phyloP scores from a whole-genome alignment of 2,113 vertebrate species.

The Illadopsis cleaveri region DNA sequence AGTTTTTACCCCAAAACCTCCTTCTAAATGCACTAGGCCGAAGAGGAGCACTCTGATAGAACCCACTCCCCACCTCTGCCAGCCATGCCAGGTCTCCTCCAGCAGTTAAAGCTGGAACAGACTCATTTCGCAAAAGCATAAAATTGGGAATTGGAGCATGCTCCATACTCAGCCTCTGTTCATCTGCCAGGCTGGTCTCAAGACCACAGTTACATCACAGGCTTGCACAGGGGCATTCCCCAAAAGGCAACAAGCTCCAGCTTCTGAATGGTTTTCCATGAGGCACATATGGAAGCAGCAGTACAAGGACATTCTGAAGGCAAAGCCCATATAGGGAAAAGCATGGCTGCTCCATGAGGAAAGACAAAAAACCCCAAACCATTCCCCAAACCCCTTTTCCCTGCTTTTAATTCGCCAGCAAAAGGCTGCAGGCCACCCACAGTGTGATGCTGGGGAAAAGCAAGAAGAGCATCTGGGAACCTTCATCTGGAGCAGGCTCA shows the following conservation, averaged over 20 bases:
- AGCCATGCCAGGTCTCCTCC: background rate
- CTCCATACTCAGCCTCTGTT: background rate
- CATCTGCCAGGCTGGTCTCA: background rate
- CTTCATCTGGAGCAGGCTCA: background rate
- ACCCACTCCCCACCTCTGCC: background rate
- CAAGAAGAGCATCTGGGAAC: conserved; percentile 9
- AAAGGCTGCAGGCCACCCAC: conserved; percentile 8
- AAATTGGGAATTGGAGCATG: background rate
- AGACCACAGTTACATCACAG: background rate
- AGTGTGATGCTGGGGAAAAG: background rate
- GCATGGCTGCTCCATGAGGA: background rate
- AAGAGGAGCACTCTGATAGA: background rate
- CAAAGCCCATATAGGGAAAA: background rate
- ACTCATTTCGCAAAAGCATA: background rate
- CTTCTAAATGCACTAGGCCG: background rate
- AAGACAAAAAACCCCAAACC: background rate
- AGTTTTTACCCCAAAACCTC: background rate
- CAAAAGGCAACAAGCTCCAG: background rate
- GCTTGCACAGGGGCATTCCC: background rate
- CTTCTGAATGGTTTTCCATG: background rate
- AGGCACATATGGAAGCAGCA: background rate
- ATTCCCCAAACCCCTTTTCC: background rate
- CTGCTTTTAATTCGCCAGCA: background rate
- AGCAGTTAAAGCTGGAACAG: background rate
- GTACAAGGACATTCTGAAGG: background rate